Conservation (phyloP, 2,797 vertebrate genomes). For the Miichthys miiuy region DNA sequence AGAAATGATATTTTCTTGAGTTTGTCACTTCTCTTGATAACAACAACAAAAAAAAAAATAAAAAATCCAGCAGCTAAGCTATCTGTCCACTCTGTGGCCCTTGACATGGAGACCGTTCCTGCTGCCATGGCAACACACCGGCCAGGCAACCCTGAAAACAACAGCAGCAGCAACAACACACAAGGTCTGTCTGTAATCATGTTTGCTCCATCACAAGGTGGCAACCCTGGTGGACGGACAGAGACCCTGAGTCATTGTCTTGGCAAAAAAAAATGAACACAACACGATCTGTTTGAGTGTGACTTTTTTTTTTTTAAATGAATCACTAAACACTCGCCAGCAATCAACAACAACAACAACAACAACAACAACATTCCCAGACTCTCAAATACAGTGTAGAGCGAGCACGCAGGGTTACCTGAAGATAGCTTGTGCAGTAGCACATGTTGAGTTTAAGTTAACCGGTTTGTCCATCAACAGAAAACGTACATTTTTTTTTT, state of each 20-base stretch:
- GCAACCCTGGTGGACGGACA: slow-evolving; percentile 43
- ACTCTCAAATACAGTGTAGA: no score
- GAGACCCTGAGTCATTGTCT: slow-evolving; percentile 40
- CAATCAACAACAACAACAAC: slow-evolving; percentile 2
- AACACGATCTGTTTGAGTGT: background rate
- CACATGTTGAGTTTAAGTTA: background rate
- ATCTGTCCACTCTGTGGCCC: slow-evolving; percentile 42
- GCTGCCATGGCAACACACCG: slow-evolving; percentile 63
- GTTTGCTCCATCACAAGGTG: slow-evolving; percentile 56
- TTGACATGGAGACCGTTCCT: slow-evolving; percentile 69
- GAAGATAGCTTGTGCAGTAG: no score
- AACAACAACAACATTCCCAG: background rate
- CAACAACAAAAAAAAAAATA: slow-evolving; percentile 46
- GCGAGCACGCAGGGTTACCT: background rate
- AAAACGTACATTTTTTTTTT: no score
- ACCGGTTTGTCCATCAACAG: background rate
- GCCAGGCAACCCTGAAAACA: slow-evolving; percentile 65
- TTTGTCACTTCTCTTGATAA: slow-evolving; percentile 30
- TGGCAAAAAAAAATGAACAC: background rate
- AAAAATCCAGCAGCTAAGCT: slow-evolving; percentile 42
- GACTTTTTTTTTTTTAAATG: background rate
- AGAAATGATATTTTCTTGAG: slow-evolving; percentile 4
- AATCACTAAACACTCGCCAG: background rate
- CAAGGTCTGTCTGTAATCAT: slow-evolving; percentile 59
- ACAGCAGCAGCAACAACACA: slow-evolving; percentile 38